Evolutionary conservation across 2,888 invertebrate species (phyloP).

Genomic region (Aphelenchoides bicaudatus): DNA sequence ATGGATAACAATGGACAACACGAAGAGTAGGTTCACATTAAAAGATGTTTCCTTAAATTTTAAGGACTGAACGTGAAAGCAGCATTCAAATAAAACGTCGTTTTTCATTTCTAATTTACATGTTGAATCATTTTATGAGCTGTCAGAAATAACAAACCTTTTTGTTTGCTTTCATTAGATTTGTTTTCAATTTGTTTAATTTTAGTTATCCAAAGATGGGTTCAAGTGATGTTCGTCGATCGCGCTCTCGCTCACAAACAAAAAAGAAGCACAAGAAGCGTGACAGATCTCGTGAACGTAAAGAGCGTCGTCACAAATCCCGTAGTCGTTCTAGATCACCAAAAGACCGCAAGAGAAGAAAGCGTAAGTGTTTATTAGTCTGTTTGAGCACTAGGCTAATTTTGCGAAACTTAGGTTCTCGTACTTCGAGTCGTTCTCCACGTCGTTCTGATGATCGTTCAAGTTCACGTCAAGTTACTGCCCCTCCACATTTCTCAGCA

Average conservation of each 20-base stretch:
- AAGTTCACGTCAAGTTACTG: neutral
- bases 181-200: constrained; percentile 15
- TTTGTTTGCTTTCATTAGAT: neutral
- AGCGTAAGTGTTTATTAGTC: constrained; percentile 19
- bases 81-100: too few relatives aligned
- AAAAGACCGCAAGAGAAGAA: constrained; percentile 29
- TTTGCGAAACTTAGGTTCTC: neutral
- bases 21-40: too few relatives aligned
- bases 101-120: too few relatives aligned
- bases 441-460: constrained; percentile 17
- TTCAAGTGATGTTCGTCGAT: constrained; percentile 2
- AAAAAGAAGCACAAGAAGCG: constrained; percentile 24
- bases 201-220: neutral
- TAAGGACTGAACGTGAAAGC: constrained; percentile 18
- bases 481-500: neutral
- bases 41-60: too few relatives aligned
- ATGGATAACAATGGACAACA: constrained; percentile 5
- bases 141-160: too few relatives aligned
- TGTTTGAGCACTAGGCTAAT: neutral
- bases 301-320: constrained; percentile 17
- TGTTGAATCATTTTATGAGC: too few relatives aligned
- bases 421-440: constrained; percentile 13
- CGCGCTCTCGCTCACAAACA: constrained; percentile 24
- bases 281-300: constrained; percentile 33
- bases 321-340: constrained; percentile 32